Evolutionary conservation across 2,888 invertebrate species (phyloP).

Genomic region (Mayetiola destructor): DNA sequence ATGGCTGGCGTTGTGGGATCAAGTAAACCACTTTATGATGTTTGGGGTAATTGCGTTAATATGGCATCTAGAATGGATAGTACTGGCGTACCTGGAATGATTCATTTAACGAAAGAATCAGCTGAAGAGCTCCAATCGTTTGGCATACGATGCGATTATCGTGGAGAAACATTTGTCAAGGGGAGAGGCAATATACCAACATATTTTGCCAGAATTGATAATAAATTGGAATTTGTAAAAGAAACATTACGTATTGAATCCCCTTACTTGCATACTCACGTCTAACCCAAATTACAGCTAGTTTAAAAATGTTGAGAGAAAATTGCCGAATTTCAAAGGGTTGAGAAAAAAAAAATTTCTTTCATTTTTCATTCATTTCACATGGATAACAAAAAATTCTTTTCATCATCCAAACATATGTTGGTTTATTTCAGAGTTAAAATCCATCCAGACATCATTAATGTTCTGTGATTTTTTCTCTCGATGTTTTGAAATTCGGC

Average conservation of each 20-base stretch:
- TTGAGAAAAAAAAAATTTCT: too few species aligned
- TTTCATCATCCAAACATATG: too few species aligned
- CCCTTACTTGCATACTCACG: neutral
- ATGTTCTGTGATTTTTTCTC: too few species aligned
- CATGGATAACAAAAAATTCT: too few species aligned
- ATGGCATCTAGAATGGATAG: slow-evolving; percentile 95
- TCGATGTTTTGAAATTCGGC: too few species aligned
- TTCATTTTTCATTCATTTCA: too few species aligned
- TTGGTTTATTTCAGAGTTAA: too few species aligned
- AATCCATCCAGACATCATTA: too few species aligned
- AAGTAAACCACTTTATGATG: slow-evolving; percentile 86
- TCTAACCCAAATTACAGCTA: too few species aligned
- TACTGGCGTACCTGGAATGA: slow-evolving; percentile 63
- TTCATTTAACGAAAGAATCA: slow-evolving; percentile 64
- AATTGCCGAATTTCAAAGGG: too few species aligned
- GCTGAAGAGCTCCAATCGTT: slow-evolving; percentile 51
- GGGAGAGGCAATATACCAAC: slow-evolving; percentile 53
- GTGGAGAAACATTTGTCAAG: slow-evolving; percentile 58
- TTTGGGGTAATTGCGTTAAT: slow-evolving; percentile 95
- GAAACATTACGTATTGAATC: neutral
- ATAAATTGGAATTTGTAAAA: slow-evolving; percentile 40
- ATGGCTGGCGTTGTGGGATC: slow-evolving; percentile 92
- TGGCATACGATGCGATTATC: slow-evolving; percentile 50
- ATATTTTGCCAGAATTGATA: slow-evolving; percentile 54
- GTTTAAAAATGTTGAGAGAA: too few species aligned